phyloP scores from a whole-genome alignment of 2,888 invertebrate genomes.

The Mesochorus sp. region DNA sequence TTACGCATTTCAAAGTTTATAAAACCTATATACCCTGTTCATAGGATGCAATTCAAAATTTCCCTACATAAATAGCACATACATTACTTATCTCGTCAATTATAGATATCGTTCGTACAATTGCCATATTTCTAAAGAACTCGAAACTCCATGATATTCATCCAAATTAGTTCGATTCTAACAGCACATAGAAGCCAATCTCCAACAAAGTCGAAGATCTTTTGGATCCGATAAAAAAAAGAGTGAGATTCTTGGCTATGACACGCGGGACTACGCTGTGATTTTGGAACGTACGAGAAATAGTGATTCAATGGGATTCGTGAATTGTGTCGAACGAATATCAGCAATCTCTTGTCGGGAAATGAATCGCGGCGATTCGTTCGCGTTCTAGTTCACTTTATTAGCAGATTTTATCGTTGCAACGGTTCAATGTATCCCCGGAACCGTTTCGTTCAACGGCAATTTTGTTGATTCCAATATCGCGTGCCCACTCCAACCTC shows the following conservation, averaged over 20 bases:
- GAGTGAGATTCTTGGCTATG: slow-evolving; percentile 48
- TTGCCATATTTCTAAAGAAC: slow-evolving; percentile 7
- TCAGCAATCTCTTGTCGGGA: slow-evolving; percentile 59
- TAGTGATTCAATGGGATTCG: slow-evolving; percentile 57
- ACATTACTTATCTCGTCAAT: not conserved
- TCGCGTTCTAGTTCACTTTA: slow-evolving; percentile 56
- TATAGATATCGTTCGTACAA: slow-evolving; percentile 1
- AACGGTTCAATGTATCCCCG: slow-evolving; percentile 41
- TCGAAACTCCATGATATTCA: not conserved
- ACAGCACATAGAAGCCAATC: slow-evolving; percentile 1
- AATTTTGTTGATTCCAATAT: slow-evolving; percentile 59
- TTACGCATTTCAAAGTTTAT: too few relatives aligned
- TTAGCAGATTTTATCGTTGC: slow-evolving; percentile 56
- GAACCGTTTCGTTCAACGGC: slow-evolving; percentile 50
- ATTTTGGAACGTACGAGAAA: slow-evolving; percentile 49
- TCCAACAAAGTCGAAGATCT: slow-evolving; percentile 23
- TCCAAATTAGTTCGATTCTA: slow-evolving; percentile 34
- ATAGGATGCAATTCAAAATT: not conserved
- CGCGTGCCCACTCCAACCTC: slow-evolving; percentile 5
- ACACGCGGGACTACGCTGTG: slow-evolving; percentile 23
- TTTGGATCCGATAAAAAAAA: slow-evolving; percentile 50
- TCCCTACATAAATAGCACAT: not conserved
- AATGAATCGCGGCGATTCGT: slow-evolving; percentile 60
- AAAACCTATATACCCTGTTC: too few relatives aligned
- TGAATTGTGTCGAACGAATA: slow-evolving; percentile 59